A percentile compares a stretch with the other conserved stretches of the same genome.
Conservation (phyloP, 1,140 invertebrate species). For the Tyrophagus putrescentiae region DNA sequence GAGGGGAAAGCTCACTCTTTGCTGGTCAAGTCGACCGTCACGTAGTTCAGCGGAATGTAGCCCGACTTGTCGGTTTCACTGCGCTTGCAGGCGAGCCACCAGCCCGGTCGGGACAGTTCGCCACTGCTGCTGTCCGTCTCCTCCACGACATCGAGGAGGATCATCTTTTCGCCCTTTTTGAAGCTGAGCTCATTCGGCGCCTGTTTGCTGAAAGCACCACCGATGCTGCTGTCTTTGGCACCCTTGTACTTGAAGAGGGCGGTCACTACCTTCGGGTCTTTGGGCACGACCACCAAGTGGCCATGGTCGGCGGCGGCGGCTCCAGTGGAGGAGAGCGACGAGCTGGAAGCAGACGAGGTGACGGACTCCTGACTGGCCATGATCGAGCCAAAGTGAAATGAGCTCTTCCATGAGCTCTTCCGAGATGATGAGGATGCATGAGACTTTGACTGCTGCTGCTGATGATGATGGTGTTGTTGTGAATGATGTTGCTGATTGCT, state of each 20-base stretch:
- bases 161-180: slow-evolving; percentile 91
- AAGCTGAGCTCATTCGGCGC: slow-evolving; percentile 66
- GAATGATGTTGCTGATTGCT: no score
- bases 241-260: neutral
- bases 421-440: no score
- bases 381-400: no score
- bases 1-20: neutral
- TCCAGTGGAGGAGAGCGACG: no score
- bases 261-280: neutral
- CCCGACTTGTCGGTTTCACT: slow-evolving; percentile 87
- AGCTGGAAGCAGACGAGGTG: no score
- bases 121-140: no score
- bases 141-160: slow-evolving; percentile 95
- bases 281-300: neutral
- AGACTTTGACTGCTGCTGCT: no score
- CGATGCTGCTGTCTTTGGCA: neutral
- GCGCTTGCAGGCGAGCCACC: slow-evolving; percentile 86
- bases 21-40: slow-evolving; percentile 44
- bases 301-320: no score
- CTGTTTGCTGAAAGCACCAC: neutral
- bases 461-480: no score
- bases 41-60: slow-evolving; percentile 98
- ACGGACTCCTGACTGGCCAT: no score
- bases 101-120: slow-evolving; percentile 96
- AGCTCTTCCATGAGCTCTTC: no score